phyloP scores from a whole-genome alignment of 2,113 vertebrate species.

The Elephas maximus region DNA sequence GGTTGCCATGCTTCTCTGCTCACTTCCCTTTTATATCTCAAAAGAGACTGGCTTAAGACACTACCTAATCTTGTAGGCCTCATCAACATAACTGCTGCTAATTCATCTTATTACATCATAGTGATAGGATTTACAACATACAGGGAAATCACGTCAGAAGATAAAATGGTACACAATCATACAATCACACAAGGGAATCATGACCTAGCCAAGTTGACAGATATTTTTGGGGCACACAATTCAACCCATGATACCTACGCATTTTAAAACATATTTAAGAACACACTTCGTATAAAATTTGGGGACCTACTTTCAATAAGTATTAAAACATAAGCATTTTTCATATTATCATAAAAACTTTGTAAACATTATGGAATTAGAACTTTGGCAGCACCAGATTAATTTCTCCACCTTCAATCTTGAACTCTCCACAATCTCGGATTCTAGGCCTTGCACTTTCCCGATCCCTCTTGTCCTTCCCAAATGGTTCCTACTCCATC shows the following conservation, averaged over 20 bases:
- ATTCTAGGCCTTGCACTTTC: neutral
- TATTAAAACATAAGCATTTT: neutral
- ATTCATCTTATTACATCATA: too few species aligned
- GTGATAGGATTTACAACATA: too few species aligned
- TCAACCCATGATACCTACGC: neutral
- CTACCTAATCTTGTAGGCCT: too few species aligned
- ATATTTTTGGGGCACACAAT: too few species aligned
- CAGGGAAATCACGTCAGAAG: too few species aligned
- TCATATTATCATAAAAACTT: neutral
- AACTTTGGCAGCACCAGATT: neutral
- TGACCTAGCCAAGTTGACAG: too few species aligned
- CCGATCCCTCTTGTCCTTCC: neutral
- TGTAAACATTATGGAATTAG: neutral
- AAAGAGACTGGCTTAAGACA: too few species aligned
- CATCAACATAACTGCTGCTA: too few species aligned
- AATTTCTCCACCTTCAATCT: neutral
- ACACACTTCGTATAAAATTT: neutral
- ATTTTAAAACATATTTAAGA: conserved; percentile 18
- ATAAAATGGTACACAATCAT: too few species aligned
- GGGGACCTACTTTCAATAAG: neutral
- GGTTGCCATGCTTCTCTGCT: too few species aligned
- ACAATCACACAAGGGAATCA: too few species aligned
- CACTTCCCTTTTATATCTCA: too few species aligned
- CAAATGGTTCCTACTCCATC: neutral
- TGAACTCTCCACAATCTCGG: neutral